Evolutionary conservation across 2,113 vertebrate genomes (phyloP), one percentile per base, ranked within the genome.

Genomic region (Spea bombifrons): DNA sequence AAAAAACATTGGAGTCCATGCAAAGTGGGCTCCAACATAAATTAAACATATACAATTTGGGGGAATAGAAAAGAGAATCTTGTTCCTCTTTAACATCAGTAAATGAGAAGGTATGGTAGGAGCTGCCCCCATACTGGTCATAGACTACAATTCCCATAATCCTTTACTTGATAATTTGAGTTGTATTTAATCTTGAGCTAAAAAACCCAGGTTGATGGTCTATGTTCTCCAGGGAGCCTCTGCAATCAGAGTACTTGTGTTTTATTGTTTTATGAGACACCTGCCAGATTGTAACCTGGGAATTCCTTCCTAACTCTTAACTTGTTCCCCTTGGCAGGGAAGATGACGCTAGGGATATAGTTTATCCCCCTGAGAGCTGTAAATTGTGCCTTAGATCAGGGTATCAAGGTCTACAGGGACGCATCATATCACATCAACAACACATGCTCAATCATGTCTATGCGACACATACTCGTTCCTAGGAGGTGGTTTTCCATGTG

Each of bases 181-280:
- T 30, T 30, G n/a, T n/a, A 30, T 30, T 30, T 30, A 30, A 1
- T 30, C 30, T 30, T 30, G 30, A 30, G 30, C 30, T 30, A 30
- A 30, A 30, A 8, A 10, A 10, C 50, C 5, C 55, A 47, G 45
- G 17, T 8, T 68, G 50, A 44, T 66, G 12, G 13, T 13, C 50
- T 13, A 53, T 55, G 12, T 52, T 59, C 52, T 12, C 4, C 8
- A 9, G 64, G 47, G 71, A 61, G 16, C 45, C 16, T 49, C 5
- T 47, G 50, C n/a, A 55, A 49, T 73, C 63, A n/a, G 59, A 71
- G 44, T 66, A 59, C 46, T 65, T 30, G 47, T 73, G 63, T 53
- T 50, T 80, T 80, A 80, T 80, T 80, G 78, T 80, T 80, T 80
- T 80, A 67, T 16, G 52, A 73, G 71, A 80, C 77, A 80, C 65